Evolutionary conservation across 2,797 vertebrate genomes (phyloP).

Genomic region (Galago senegalensis): DNA sequence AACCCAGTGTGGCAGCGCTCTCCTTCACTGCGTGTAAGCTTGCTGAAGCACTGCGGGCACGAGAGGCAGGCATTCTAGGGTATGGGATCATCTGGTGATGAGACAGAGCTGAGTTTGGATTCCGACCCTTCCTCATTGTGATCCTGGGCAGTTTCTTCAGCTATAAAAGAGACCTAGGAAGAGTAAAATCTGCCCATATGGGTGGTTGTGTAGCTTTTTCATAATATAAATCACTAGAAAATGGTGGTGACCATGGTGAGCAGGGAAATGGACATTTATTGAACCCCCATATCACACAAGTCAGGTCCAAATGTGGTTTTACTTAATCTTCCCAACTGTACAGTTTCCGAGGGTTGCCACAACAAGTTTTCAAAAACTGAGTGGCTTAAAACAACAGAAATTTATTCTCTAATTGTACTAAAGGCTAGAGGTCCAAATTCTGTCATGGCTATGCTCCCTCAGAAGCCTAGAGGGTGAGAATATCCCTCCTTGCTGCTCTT

Average conservation of each 20-base stretch:
- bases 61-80: neutral
- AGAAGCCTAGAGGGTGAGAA: neutral
- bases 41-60: neutral
- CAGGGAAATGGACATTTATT: conserved; percentile 10
- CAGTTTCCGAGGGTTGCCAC: neutral
- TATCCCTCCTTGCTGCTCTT: neutral
- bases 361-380: neutral
- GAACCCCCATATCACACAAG: neutral
- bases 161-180: neutral
- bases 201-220: neutral
- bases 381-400: neutral
- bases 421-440: neutral
- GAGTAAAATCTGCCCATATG: conserved; percentile 12
- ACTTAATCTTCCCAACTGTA: neutral
- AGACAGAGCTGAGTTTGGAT: conserved; percentile 62
- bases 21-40: neutral
- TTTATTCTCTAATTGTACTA: neutral
- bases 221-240: neutral
- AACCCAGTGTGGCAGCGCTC: neutral
- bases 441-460: neutral
- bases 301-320: conserved; percentile 5
- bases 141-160: conserved; percentile 49
- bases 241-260: neutral
- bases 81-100: neutral
- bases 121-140: conserved; percentile 66